Evolutionary conservation across 2,797 vertebrate species (phyloP).

Genomic region (Karalla daura): DNA sequence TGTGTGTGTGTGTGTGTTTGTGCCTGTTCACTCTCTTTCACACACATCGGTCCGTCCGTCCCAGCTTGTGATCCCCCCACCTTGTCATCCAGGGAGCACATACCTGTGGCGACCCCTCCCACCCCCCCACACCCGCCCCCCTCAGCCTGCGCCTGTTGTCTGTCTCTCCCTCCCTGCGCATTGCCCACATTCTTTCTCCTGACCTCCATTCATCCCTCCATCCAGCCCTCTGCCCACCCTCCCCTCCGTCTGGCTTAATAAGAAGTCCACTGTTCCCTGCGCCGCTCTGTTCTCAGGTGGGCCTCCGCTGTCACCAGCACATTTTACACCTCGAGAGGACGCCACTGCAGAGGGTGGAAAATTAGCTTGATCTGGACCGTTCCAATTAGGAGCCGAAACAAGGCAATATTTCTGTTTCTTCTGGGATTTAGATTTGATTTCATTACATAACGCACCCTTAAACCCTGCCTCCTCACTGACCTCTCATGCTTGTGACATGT

Average conservation of each 20-base stretch:
- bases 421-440: too few species aligned
- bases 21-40: neutral
- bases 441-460: too few species aligned
- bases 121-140: too few species aligned
- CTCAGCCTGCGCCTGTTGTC: conserved; percentile 33
- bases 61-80: conserved; percentile 40
- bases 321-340: conserved; percentile 63
- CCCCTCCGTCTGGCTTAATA: conserved; percentile 68
- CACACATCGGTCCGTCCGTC: neutral
- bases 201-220: conserved; percentile 76
- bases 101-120: conserved; percentile 66
- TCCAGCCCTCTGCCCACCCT: conserved; percentile 34
- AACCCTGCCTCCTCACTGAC: too few species aligned
- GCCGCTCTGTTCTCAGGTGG: conserved; percentile 65
- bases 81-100: conserved; percentile 46
- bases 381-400: neutral
- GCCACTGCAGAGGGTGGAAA: neutral
- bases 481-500: too few species aligned
- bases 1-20: neutral
- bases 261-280: conserved; percentile 73
- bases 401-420: too few species aligned
- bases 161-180: conserved; percentile 59
- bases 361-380: neutral
- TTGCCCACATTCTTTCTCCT: conserved; percentile 80
- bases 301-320: conserved; percentile 36